Conservation (phyloP, 2,888 invertebrate genomes). For the Mythimna pallens region DNA sequence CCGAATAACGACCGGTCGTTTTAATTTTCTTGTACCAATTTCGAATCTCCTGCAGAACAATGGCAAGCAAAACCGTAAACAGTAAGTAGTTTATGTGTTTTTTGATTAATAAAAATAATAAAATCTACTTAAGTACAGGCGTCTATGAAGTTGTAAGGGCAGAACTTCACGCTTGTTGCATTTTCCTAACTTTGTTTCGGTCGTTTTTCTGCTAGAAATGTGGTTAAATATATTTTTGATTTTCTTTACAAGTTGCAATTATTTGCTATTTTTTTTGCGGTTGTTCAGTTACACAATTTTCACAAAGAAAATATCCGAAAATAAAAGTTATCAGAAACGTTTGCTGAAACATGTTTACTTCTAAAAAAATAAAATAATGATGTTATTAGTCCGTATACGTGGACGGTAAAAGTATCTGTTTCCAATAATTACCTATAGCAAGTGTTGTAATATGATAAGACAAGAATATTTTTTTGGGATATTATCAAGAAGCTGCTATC, state of each 20-base stretch:
- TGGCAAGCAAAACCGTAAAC: conserved; percentile 76
- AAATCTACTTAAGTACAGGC: neutral
- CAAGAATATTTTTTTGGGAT: too few relatives aligned
- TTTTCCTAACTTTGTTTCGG: neutral
- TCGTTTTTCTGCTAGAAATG: neutral
- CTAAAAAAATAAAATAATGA: too few relatives aligned
- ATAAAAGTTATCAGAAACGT: neutral
- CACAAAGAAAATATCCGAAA: neutral
- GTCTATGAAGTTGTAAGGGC: neutral
- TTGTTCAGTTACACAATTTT: neutral
- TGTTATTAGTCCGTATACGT: too few relatives aligned
- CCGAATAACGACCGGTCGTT: conserved; percentile 47
- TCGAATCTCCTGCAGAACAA: conserved; percentile 65
- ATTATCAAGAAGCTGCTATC: too few relatives aligned
- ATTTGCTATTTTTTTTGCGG: neutral
- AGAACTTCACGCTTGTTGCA: neutral
- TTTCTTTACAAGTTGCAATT: neutral
- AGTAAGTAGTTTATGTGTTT: conserved; percentile 72
- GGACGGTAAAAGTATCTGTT: too few relatives aligned
- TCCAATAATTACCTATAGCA: too few relatives aligned
- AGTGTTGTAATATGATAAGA: too few relatives aligned
- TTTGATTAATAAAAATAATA: conserved; percentile 1
- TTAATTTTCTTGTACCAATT: conserved; percentile 55
- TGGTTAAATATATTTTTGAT: too few relatives aligned
- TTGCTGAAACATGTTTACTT: neutral